Evolutionary conservation across 2,797 vertebrate species (phyloP).

Genomic region (Cyprinella venusta): DNA sequence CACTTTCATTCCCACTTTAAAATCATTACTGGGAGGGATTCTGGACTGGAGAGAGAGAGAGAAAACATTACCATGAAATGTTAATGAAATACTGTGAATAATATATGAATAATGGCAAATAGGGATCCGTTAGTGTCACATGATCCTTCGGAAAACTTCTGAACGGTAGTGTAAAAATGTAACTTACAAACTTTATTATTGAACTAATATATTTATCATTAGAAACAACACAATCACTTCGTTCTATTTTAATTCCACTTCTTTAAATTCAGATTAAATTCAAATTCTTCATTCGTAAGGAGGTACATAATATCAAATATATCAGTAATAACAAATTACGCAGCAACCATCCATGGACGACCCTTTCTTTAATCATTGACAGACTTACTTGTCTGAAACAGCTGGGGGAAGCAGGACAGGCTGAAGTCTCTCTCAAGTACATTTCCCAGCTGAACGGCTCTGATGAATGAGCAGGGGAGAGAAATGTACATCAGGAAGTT

Average conservation of each 20-base stretch:
- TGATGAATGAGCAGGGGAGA: conserved; percentile 65
- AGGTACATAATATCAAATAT: not conserved
- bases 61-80: not conserved
- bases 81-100: not conserved
- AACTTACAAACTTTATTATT: not conserved
- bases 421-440: conserved; percentile 92
- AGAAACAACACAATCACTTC: not conserved
- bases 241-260: not conserved
- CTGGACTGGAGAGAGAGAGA: conserved; percentile 72
- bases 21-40: conserved; percentile 82
- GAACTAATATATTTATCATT: not conserved
- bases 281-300: not conserved
- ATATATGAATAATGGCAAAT: not conserved
- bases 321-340: not conserved
- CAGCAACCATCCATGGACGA: not conserved
- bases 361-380: not conserved
- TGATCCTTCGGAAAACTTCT: not conserved
- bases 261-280: not conserved
- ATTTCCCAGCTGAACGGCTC: conserved; percentile 92
- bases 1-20: conserved; percentile 87
- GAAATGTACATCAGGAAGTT: not conserved
- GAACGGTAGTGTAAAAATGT: too few relatives aligned
- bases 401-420: conserved; percentile 84
- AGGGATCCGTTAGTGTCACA: not conserved
- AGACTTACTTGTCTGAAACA: conserved; percentile 92